Evolutionary conservation across 2,113 vertebrate genomes (phyloP).

Genomic region (Tichodroma muraria): DNA sequence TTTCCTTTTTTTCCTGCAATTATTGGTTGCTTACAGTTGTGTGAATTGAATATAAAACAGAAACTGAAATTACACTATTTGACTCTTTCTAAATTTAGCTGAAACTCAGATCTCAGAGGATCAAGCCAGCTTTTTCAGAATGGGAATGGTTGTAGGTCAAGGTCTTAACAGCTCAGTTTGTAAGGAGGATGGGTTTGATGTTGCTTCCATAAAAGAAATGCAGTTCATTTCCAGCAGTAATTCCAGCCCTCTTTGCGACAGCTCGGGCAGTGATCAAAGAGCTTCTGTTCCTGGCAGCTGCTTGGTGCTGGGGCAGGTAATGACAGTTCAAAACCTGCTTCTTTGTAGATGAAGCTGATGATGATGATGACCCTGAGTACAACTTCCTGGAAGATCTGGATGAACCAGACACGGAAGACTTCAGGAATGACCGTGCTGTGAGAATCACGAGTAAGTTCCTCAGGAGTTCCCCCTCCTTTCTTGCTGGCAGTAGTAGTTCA

Average conservation of each 20-base stretch:
- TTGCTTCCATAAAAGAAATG: fast-evolving
- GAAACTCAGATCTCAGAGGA: neutral
- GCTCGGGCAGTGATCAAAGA: neutral
- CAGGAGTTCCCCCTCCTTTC: neutral
- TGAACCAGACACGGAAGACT: conserved; percentile 92
- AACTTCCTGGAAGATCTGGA: conserved; percentile 91
- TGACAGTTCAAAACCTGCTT: neutral
- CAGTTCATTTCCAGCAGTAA: neutral
- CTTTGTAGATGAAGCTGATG: conserved; percentile 84
- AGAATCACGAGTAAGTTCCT: conserved; percentile 91
- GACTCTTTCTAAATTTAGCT: neutral
- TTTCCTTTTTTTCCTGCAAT: neutral
- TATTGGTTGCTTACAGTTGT: neutral
- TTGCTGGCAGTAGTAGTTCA: neutral
- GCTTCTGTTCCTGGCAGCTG: neutral
- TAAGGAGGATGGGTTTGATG: neutral
- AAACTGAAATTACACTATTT: neutral
- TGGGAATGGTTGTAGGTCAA: neutral
- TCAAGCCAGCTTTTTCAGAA: neutral
- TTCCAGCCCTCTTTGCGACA: neutral
- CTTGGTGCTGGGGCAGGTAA: neutral
- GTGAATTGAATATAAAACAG: neutral
- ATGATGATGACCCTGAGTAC: conserved; percentile 95
- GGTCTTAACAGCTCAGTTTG: neutral
- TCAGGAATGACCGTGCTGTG: conserved; percentile 91